Base-by-base conservation (phyloP, 2,888 invertebrate species). In the Hyalella azteca region DNA sequence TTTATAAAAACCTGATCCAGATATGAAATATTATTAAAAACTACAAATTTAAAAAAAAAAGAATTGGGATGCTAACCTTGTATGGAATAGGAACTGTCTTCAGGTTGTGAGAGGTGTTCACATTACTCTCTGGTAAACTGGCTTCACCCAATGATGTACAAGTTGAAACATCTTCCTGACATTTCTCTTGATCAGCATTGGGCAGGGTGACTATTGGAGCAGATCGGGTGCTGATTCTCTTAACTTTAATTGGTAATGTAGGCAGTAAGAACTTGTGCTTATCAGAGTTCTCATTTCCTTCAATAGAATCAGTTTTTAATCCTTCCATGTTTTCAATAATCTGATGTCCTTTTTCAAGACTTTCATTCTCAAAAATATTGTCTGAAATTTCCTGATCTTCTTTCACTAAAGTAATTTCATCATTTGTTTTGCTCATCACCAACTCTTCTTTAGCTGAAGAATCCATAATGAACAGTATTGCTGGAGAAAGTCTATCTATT, bases 221-320 rank as follows among this genome's bases (percentile, higher is more conserved):
- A 26, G 26, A 54, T 54, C 26, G 29, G 29, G 29, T 54, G 22
- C 9, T 22, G 13, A 9, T 22, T 54, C 29, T 54, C 26, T 54
- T 54, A 0, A 13, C 29, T 54, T 54, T 54, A 26, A 54, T 22
- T 11, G 54, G 54, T 54, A 54, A 26, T 26, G 54, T 26, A 54
- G 54, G 54, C 29, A 54, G 29, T 54, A 54, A 54, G 29, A 54
- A 54, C 29, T 54, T 54, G 54, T 54, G 54, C 22, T 26, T 54
- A 26, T 26, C 54, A n/a, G n/a, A n/a, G n/a, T n/a, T n/a, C n/a
- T n/a, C n/a, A n/a, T n/a, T n/a, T n/a, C n/a, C n/a, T n/a, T n/a
- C n/a, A n/a, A n/a, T n/a, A n/a, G n/a, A n/a, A n/a, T n/a, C n/a
- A n/a, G n/a, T n/a, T n/a, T n/a, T n/a, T n/a, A n/a, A n/a, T n/a